phyloP scores from a whole-genome alignment of 1,140 invertebrate genomes.

The Tetramorium simillimum region DNA sequence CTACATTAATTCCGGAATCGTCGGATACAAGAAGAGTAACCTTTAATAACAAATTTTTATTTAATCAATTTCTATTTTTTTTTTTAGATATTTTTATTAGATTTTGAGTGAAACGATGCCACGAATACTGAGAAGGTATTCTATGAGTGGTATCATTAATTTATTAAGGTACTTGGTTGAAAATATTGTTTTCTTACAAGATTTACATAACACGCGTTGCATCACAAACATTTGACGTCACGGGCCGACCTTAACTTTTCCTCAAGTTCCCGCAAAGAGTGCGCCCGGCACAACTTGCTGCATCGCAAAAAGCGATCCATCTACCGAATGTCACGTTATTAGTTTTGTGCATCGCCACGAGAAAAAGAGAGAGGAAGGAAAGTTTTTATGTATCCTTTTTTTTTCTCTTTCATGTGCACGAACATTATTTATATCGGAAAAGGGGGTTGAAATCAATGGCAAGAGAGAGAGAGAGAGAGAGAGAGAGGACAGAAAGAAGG shows the following conservation, averaged over 20 bases:
- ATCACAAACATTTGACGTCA: constrained; percentile 40
- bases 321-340: not conserved
- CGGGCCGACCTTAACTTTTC: constrained; percentile 38
- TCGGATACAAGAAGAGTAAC: not conserved
- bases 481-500: not conserved
- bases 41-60: not conserved
- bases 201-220: constrained; percentile 43
- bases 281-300: not conserved
- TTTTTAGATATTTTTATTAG: not conserved
- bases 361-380: not conserved
- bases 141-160: not conserved
- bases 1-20: not conserved
- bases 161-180: not conserved
- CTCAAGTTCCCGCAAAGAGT: not conserved
- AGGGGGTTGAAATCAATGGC: constrained; percentile 65
- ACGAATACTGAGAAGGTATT: not conserved
- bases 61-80: not conserved
- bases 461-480: not conserved
- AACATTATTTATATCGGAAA: constrained; percentile 71
- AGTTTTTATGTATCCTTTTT: constrained; percentile 7
- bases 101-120: not conserved
- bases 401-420: constrained; percentile 39
- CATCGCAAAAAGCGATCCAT: not conserved
- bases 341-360: not conserved
- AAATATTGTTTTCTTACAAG: not conserved